Percentiles rank a stretch among this genome's conserved stretches.
Conservation (phyloP, 2,113 vertebrate genomes). For the Pipa parva region DNA sequence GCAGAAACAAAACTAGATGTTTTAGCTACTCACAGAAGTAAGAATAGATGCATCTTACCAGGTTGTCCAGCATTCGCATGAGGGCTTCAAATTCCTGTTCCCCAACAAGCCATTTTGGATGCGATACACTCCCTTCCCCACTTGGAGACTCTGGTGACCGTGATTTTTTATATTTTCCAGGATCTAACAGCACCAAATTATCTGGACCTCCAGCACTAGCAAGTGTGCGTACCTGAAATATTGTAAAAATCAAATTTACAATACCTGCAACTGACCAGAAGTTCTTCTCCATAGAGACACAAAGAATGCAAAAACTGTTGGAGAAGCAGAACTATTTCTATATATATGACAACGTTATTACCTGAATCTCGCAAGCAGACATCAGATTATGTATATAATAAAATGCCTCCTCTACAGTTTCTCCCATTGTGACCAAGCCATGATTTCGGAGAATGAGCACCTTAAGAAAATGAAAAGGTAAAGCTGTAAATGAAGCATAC, state of each 20-base stretch:
- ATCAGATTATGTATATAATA: conserved; percentile 93
- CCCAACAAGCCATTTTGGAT: conserved; percentile 87
- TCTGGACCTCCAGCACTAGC: conserved; percentile 94
- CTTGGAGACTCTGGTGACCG: conserved; percentile 69
- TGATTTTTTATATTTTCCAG: conserved; percentile 86
- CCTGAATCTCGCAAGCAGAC: conserved; percentile 96
- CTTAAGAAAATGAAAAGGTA: conserved; percentile 53
- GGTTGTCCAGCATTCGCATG: conserved; percentile 97
- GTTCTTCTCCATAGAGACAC: neutral
- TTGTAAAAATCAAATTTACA: neutral
- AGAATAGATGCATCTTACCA: conserved; percentile 68
- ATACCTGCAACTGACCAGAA: no score
- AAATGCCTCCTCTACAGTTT: conserved; percentile 94
- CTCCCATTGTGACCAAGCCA: conserved; percentile 85
- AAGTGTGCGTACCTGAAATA: conserved; percentile 84
- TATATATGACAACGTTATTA: conserved; percentile 51
- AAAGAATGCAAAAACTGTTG: neutral
- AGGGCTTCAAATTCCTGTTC: conserved; percentile 97
- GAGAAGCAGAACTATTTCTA: neutral
- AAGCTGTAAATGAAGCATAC: neutral
- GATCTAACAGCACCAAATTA: conserved; percentile 91
- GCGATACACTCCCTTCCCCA: conserved; percentile 66
- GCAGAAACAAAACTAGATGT: no score
- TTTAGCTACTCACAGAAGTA: no score
- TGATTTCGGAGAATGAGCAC: conserved; percentile 95